A percentile compares a stretch with the other conserved stretches of the same genome.
phyloP scores from a whole-genome alignment of 2,113 vertebrate species.

The Hypanus sabinus region DNA sequence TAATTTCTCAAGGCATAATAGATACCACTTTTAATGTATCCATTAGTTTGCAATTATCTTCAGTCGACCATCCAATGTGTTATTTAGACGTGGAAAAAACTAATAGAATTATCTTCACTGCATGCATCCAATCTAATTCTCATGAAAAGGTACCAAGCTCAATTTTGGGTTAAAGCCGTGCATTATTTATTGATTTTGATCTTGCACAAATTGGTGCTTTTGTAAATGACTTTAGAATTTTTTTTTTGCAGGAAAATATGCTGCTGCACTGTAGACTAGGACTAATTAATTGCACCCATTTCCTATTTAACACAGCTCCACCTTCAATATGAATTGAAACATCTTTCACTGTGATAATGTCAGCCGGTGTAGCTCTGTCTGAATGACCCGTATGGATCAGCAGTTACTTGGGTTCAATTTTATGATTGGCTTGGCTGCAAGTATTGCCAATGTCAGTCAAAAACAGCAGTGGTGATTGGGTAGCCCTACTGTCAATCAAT shows the following conservation, averaged over 20 bases:
- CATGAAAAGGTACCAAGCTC: background rate
- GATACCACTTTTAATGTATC: background rate
- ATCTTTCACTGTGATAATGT: slow-evolving; percentile 7
- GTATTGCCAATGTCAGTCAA: too few relatives aligned
- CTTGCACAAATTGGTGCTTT: slow-evolving; percentile 7
- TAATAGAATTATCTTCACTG: slow-evolving; percentile 3
- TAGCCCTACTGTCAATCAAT: too few relatives aligned
- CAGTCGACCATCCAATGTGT: background rate
- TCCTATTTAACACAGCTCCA: background rate
- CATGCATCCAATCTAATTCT: slow-evolving; percentile 16
- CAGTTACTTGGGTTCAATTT: background rate
- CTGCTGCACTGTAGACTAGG: background rate
- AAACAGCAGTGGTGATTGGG: too few relatives aligned
- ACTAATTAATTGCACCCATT: slow-evolving; percentile 25
- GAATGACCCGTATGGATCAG: background rate
- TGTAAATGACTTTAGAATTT: background rate
- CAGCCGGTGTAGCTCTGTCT: background rate
- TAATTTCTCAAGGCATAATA: background rate
- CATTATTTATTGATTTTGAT: slow-evolving; percentile 22
- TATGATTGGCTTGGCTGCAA: background rate
- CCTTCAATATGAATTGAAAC: background rate
- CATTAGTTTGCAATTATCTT: background rate
- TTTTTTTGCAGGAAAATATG: background rate
- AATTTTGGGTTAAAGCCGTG: background rate
- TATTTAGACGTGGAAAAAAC: background rate